These are phyloP conservation scores for Lacanobia wlatinum DNA, from an alignment of 2,888 invertebrate species.

Conservation along the genomic window DNA sequence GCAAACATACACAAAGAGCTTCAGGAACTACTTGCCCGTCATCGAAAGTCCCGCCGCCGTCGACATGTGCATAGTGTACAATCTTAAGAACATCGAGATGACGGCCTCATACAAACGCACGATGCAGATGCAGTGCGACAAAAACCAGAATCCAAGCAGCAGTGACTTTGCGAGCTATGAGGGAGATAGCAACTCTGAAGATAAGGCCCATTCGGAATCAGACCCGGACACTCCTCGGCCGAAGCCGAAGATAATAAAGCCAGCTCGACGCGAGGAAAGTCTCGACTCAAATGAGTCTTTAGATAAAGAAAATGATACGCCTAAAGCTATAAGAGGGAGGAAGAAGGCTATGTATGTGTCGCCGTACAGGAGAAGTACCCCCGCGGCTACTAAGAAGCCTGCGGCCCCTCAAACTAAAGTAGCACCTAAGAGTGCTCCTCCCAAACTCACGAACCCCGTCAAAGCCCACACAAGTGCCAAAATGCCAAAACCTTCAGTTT, in stretches of 20 bases:
- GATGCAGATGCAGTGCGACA: constrained; percentile 70
- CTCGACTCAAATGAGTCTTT: constrained; percentile 86
- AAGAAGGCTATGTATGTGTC: constrained; percentile 93
- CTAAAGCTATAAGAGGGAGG: constrained; percentile 92
- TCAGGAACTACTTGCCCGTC: constrained; percentile 87
- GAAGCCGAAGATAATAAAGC: constrained; percentile 92
- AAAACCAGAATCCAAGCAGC: constrained; percentile 79
- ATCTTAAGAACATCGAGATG: constrained; percentile 87
- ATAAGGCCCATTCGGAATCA: constrained; percentile 87
- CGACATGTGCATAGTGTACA: constrained; percentile 87
- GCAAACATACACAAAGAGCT: constrained; percentile 91
- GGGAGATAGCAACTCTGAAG: constrained; percentile 91
- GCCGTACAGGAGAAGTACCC: constrained; percentile 86
- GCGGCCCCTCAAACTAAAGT: constrained; percentile 65
- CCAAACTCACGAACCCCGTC: constrained; percentile 67
- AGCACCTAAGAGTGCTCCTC: constrained; percentile 71
- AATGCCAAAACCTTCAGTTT: constrained; percentile 72
- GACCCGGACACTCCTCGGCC: constrained; percentile 82
- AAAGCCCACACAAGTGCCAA: constrained; percentile 81
- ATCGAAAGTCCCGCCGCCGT: constrained; percentile 86
- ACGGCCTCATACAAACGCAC: constrained; percentile 81
- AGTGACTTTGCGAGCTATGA: constrained; percentile 89
- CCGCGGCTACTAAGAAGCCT: constrained; percentile 80
- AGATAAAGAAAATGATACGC: constrained; percentile 83
- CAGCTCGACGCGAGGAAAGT: constrained; percentile 84